A percentile compares a stretch with the other conserved stretches of the same genome.
These are phyloP conservation scores for Parochlus steinenii DNA, from an alignment of 2,888 invertebrate species.

Conservation along the genomic window DNA sequence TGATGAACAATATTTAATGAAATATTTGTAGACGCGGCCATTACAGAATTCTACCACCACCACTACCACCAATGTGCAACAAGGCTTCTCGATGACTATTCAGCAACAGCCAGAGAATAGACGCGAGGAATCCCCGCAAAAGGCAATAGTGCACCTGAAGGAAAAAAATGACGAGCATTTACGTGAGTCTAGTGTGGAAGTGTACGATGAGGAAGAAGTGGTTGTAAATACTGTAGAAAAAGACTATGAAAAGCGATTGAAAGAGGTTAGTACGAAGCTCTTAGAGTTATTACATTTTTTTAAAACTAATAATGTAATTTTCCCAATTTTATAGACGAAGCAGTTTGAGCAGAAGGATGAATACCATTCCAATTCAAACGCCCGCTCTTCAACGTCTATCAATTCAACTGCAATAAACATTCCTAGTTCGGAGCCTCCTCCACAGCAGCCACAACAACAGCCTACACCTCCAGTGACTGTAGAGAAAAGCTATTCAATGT, in stretches of 20 bases:
- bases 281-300: neutral
- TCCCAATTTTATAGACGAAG: neutral
- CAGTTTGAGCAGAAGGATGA: slow-evolving; percentile 8
- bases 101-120: too few species aligned
- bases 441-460: slow-evolving; percentile 8
- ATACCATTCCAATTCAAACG: too few species aligned
- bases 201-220: slow-evolving; percentile 20
- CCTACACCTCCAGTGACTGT: slow-evolving; percentile 5
- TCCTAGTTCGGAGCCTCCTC: slow-evolving; percentile 3
- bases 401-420: slow-evolving; percentile 11
- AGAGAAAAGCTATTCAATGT: slow-evolving; percentile 11
- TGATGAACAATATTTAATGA: too few species aligned
- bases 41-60: too few species aligned
- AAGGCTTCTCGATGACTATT: slow-evolving; percentile 9
- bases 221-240: slow-evolving; percentile 21
- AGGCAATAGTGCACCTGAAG: slow-evolving; percentile 14
- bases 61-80: too few species aligned
- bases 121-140: slow-evolving; percentile 9
- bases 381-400: too few species aligned
- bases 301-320: neutral
- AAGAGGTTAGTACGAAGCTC: slow-evolving; percentile 15
- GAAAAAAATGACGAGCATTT: slow-evolving; percentile 19
- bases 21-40: too few species aligned
- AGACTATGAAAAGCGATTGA: slow-evolving; percentile 22
- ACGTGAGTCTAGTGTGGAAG: slow-evolving; percentile 21